Evolutionary conservation across 2,797 vertebrate genomes (phyloP), one percentile per base, ranked within the genome.

Genomic region (Gymnocypris eckloni): DNA sequence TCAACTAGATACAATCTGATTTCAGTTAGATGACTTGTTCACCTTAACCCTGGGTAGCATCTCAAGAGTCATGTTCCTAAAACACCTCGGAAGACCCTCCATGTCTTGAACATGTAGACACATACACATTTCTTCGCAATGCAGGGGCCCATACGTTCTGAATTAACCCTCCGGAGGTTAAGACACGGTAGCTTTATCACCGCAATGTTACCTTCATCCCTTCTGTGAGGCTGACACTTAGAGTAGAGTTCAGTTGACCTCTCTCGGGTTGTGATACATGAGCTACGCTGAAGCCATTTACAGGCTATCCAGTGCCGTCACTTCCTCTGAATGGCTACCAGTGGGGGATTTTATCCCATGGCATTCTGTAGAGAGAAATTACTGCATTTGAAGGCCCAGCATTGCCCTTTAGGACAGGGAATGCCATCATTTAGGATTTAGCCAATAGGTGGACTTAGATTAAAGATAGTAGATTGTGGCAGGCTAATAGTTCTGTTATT

Each of bases 231-330:
- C 67, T 86, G 59, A 87, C 87, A 87, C 83, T 79, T 86, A 67
- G 81, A 84, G 83, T 33, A 41, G 80, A 79, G 86, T 82, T 78
- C 52, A 52, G 78, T 81, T 90, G 87, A 86, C 80, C 86, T 79
- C 81, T 28, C 86, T 70, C 25, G 6, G 81, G 85, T 79, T 22
- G 59, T 59, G 86, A 86, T 79, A 86, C 89, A 83, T 83, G 83
- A 87, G 87, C 83, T 41, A 33, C 41, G 11, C 84, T 75, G 64
- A 88, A 87, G 77, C 81, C 81, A 39, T 89, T 90, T 90, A 90
- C 75, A 89, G 87, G 83, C 87, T 64, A 15, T 52, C 28, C 69
- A 70, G 50, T 70, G 67, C 54, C 64, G 76, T 86, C 81, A 20
- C 72, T 77, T 56, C 22, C 66, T 81, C 56, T 66, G 78, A 61